Base-by-base conservation (phyloP, 2,797 vertebrate species). In the Sandelia bainsii region DNA sequence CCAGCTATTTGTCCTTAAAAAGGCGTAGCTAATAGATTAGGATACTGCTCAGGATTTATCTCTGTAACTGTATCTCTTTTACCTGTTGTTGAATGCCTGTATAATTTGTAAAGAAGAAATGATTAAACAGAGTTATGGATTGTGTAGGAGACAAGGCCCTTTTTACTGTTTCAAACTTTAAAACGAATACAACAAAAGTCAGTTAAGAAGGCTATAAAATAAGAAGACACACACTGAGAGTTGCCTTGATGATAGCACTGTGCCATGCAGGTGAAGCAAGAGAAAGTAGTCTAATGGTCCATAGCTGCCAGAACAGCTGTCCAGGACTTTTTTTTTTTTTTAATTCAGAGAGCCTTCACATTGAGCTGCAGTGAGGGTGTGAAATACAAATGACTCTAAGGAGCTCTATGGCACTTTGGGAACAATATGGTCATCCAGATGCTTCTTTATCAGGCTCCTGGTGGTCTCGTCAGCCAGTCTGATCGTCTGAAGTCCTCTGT, bases 241-340 rank as follows among this genome's bases (percentile, higher is more conserved):
- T 9, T 34, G 32, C 32, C 63, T 9, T 42, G 51, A 27, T 14
- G 32, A 34, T 9, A 34, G 25, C 27, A 5, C 25, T 13, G 5
- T 75, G 53, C 53, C 40, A 0, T 49, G 56, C 45, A 29, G 72
- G 52, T 62, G 76, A 61, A 52, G 48, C 45, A 29, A 37, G 53
- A 80, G 57, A 79, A 75, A 71, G 77, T 65, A 58, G 45, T 69
- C 71, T 83, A 74, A 84, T 78, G 71, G 63, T 62, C 42, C 68
- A 4, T 48, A 19, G 72, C 75, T 79, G 74, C 75, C 67, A 62
- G 52, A 74, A 69, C 68, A 61, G 66, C 79, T 75, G 48, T 72
- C 78, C 65, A 60, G 32, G 79, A 16, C 59, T 8, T 29, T 45
- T 27, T 72, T 23, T 34, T 34, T 32, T 32, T 32, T 68, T 57